Evolutionary conservation across 2,888 invertebrate genomes (phyloP), one percentile per base, ranked within the genome.

Genomic region (Aspidiotus rigidus): DNA sequence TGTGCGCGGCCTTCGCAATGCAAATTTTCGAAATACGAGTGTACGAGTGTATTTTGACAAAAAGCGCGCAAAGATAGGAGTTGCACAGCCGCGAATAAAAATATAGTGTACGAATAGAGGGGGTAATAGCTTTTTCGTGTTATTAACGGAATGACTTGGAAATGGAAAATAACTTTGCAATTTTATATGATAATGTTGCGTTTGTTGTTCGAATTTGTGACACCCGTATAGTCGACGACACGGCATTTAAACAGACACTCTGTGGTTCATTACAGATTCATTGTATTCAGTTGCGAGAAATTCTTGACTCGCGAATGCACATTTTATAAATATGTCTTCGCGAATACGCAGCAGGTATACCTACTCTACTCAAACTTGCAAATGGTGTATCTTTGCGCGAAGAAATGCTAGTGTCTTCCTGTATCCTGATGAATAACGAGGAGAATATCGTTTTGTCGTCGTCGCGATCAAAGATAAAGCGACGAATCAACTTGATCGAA

Each of bases 121-220:
- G 28, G 39, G 67, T 67, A 67, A 67, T 67, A 67, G 67, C 67
- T 67, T 67, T 67, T 67, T 53, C 67, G 59, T 67, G 67, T 67
- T 67, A 67, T 67, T 67, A 67, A 67, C 67, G 53, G n/a, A 53
- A 49, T 67, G 60, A 67, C 60, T 67, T 67, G 42, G 60, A 67
- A 67, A 67, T 60, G 44, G 67, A 67, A 67, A 67, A 67, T 67
- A 67, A 67, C 44, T 67, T 67, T 59, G 67, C 57, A 67, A 67
- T 67, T 67, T 67, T 67, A 67, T 67, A 67, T 67, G 67, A 67
- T 60, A 67, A 60, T 67, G 67, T 44, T 60, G 67, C 67, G 67
- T 67, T 67, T 67, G 67, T 67, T 67, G 67, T 60, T 60, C 53
- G 39, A 67, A 67, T 67, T 60, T 67, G 67, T 67, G 67, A 67